Evolutionary conservation across 1,140 invertebrate species (phyloP), one percentile per base, ranked within the genome.

Genomic region (Drosophila kepulauana): DNA sequence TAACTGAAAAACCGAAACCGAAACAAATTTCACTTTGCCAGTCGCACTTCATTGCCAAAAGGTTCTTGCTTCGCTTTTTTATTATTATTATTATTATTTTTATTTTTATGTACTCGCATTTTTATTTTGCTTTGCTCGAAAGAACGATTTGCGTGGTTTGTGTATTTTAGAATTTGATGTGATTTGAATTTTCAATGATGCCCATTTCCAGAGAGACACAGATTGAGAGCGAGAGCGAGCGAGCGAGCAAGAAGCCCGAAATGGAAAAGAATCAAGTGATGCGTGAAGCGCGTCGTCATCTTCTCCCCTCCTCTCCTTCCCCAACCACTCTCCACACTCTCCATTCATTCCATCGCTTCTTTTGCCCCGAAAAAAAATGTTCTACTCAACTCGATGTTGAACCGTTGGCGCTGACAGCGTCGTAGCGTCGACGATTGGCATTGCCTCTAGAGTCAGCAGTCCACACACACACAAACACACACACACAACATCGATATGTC

Each of bases 141-240:
- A 64, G 75, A 74, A 56, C 82, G 79, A 86, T 87, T 87, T 85
- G 67, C 71, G 82, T 81, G 82, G 82, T 82, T 86, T 88, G 85
- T 88, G 85, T 84, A 87, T 89, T 88, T 88, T 88, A 89, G 78
- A 89, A 79, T 89, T 81, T 84, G 85, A 66, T 88, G 85, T 88
- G 85, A 88, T 89, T 88, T 88, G 85, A 88, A 88, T 88, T 84
- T 66, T 71, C 78, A 88, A 89, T 88, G 85, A 68, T 78, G 76
- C 56, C 68, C 70, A 69, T 73, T 71, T 68, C 30, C 45, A 68
- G 51, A 61, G 30, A 58, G 16, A 28, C 20, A 46, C 15, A 74
- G 6, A 51, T 25, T 25, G 54, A n/a, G n/a, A n/a, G n/a, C n/a
- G 5, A 20, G 11, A 10, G 38, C 2, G 56, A 33, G 33, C 33